Evolutionary conservation across 2,797 vertebrate species (phyloP), one percentile per base, ranked within the genome.

Genomic region (Mionectes olivaceus): DNA sequence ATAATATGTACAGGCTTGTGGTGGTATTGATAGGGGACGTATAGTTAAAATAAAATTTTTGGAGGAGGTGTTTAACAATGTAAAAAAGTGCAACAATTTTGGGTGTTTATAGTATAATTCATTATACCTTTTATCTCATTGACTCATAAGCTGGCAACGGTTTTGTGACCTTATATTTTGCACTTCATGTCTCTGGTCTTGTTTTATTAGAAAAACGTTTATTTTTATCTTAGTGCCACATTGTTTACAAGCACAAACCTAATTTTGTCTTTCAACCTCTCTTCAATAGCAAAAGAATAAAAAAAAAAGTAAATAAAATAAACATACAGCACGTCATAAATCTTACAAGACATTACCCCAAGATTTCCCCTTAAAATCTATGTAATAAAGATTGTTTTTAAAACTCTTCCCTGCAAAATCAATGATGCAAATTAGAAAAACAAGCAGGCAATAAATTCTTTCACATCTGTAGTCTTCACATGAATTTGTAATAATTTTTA

Each of bases 391-490:
- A 98, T 98, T 98, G 98, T 98, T 98, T 98, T 98, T 98, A 98
- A 98, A 99, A 98, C 98, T 98, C 97, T 98, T 98, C 98, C 95
- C 96, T 98, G 97, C 98, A 99, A 98, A 99, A 99, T 99, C 99
- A 99, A 99, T 99, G 99, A 99, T 99, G 99, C 98, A 99, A 99
- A 99, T 99, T 98, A 99, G 98, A 99, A 99, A 99, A 99, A 99
- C 99, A 99, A 99, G 98, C 98, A 98, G 98, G 99, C 98, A 99
- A 99, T 99, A 99, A 98, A 99, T 99, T 99, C 98, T 99, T 99
- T 98, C 98, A 98, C 98, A 99, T 99, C 98, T 99, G 98, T 98
- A 97, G 98, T 98, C 98, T 98, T 97, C 95, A 97, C 98, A 98
- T 99, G 98, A 98, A 98, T 99, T 99, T 99, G 98, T 99, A 98